Conservation (phyloP, 2,113 vertebrate species). For the Tyrannus savana region DNA sequence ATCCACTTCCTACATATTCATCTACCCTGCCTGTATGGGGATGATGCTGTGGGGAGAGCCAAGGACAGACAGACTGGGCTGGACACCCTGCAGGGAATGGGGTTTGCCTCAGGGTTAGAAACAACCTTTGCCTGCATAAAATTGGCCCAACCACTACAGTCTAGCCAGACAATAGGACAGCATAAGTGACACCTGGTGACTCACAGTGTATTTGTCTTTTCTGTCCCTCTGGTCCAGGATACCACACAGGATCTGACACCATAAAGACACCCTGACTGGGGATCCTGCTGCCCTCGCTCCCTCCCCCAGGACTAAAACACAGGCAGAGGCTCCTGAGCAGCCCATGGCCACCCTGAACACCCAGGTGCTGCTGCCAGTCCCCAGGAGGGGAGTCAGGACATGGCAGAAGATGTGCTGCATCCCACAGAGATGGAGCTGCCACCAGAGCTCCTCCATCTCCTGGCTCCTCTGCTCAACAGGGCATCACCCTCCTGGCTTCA, state of each 20-base stretch:
- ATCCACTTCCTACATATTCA: neutral
- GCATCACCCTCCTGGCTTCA: neutral
- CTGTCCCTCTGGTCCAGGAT: neutral
- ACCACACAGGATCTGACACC: neutral
- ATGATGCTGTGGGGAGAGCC: neutral
- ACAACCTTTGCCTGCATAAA: neutral
- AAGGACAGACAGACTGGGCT: neutral
- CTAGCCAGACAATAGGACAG: neutral
- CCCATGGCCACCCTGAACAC: neutral
- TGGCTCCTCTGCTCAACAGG: neutral
- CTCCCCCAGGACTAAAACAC: neutral
- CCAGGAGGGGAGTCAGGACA: neutral
- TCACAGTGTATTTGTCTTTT: rapidly evolving
- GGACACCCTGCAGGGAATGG: neutral
- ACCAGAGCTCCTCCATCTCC: neutral
- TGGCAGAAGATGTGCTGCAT: neutral
- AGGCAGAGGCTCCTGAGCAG: neutral
- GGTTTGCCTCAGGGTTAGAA: neutral
- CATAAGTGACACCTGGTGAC: neutral
- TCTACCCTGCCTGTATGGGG: neutral
- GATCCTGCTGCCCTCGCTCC: neutral
- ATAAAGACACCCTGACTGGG: neutral
- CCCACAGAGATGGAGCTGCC: neutral
- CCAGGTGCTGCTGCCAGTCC: neutral
- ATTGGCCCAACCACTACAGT: rapidly evolving